Conservation (phyloP, 2,797 vertebrate genomes). For the Sternarchorhynchus goeldii region DNA sequence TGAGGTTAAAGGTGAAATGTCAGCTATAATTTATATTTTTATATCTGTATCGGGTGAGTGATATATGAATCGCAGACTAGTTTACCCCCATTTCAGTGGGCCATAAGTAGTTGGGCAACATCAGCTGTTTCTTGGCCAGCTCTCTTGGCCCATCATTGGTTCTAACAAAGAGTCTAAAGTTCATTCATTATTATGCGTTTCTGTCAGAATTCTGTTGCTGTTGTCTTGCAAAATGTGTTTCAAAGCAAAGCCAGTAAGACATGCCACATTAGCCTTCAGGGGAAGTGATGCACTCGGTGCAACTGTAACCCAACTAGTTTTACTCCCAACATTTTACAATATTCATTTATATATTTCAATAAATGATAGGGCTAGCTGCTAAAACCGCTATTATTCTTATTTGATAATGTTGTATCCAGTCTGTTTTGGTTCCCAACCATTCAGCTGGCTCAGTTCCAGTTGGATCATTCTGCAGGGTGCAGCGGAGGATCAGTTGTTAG, state of each 20-base stretch:
- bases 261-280: background rate
- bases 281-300: background rate
- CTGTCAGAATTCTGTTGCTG: conserved; percentile 1
- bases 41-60: background rate
- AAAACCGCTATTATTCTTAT: conserved; percentile 27
- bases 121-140: conserved; percentile 19
- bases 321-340: conserved; percentile 18
- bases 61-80: conserved; percentile 12
- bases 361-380: background rate
- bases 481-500: conserved; percentile 27
- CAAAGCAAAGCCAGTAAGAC: conserved; percentile 11
- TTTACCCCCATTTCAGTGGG: background rate
- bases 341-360: conserved; percentile 17
- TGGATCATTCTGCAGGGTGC: conserved; percentile 35
- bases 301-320: background rate
- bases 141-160: conserved; percentile 10
- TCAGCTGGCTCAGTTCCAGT: conserved; percentile 46
- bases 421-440: conserved; percentile 37
- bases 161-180: conserved; percentile 18
- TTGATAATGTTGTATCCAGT: conserved; percentile 43
- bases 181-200: conserved; percentile 6
- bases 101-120: conserved; percentile 4
- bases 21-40: conserved; percentile 25
- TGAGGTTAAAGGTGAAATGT: conserved; percentile 20
- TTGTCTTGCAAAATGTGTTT: conserved; percentile 5